Percentiles rank a stretch among this genome's conserved stretches.
These are phyloP conservation scores for Sebastes variabilis DNA, from an alignment of 2,797 vertebrate species.

Conservation along the genomic window DNA sequence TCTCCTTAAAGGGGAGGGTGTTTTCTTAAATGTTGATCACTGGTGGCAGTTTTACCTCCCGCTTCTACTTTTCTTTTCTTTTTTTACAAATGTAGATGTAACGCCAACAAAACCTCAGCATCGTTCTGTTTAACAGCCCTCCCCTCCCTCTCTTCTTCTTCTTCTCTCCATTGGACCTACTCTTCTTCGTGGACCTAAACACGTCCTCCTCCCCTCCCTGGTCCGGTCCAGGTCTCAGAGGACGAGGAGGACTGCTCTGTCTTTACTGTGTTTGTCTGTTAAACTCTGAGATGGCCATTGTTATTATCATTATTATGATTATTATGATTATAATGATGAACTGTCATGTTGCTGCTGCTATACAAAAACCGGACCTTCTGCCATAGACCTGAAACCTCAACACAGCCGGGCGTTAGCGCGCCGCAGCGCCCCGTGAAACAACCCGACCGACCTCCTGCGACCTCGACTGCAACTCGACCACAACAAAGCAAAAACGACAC, in stretches of 20 bases:
- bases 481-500: slow-evolving; percentile 35
- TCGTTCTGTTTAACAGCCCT: slow-evolving; percentile 12
- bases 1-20: background rate
- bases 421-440: slow-evolving; percentile 60
- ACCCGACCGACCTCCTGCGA: slow-evolving; percentile 55
- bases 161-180: slow-evolving; percentile 65
- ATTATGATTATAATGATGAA: slow-evolving; percentile 65
- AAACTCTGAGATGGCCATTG: slow-evolving; percentile 67
- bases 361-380: slow-evolving; percentile 80
- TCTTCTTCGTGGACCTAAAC: slow-evolving; percentile 68
- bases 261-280: slow-evolving; percentile 71
- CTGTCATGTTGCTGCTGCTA: slow-evolving; percentile 84
- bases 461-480: slow-evolving; percentile 4
- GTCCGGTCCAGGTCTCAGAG: slow-evolving; percentile 36
- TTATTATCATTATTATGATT: slow-evolving; percentile 54
- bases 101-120: slow-evolving; percentile 64
- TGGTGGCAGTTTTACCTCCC: slow-evolving; percentile 37
- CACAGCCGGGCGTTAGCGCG: slow-evolving; percentile 41
- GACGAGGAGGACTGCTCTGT: slow-evolving; percentile 42
- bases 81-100: slow-evolving; percentile 45
- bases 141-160: background rate
- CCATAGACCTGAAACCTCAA: slow-evolving; percentile 88
- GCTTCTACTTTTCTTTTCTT: slow-evolving; percentile 12
- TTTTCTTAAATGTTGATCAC: slow-evolving; percentile 7
- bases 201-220: slow-evolving; percentile 18